Evolutionary conservation across 2,888 invertebrate genomes (phyloP).

Genomic region (Drosophila percnosoma): DNA sequence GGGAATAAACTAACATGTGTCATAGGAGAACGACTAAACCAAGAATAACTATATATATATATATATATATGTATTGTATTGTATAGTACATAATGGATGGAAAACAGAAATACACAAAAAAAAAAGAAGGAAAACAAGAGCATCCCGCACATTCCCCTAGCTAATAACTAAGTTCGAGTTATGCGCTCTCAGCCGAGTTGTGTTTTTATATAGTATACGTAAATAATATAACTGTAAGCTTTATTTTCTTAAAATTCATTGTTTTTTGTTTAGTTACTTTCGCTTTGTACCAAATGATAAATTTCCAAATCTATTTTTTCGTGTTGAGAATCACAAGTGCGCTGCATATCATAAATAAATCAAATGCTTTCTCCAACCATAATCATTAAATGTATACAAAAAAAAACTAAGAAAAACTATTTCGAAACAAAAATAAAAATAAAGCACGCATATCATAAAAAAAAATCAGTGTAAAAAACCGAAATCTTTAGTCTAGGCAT

Average conservation of each 20-base stretch:
- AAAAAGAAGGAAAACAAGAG: neutral
- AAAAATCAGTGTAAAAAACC: slow-evolving; percentile 67
- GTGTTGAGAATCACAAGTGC: slow-evolving; percentile 23
- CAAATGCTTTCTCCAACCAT: slow-evolving; percentile 65
- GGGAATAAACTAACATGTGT: slow-evolving; percentile 52
- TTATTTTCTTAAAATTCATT: slow-evolving; percentile 12
- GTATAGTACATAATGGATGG: slow-evolving; percentile 3
- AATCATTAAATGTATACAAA: slow-evolving; percentile 60
- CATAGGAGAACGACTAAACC: slow-evolving; percentile 53
- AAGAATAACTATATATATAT: slow-evolving; percentile 7
- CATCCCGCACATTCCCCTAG: slow-evolving; percentile 39
- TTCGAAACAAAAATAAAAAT: slow-evolving; percentile 28
- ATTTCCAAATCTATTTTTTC: neutral
- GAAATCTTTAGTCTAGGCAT: slow-evolving; percentile 42
- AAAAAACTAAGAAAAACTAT: neutral
- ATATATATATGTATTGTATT: slow-evolving; percentile 13
- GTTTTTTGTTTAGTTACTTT: slow-evolving; percentile 8
- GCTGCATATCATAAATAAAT: slow-evolving; percentile 60
- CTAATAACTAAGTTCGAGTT: slow-evolving; percentile 27
- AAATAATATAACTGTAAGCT: neutral
- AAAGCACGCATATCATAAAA: slow-evolving; percentile 76
- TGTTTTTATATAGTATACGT: slow-evolving; percentile 17
- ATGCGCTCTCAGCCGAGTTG: slow-evolving; percentile 31
- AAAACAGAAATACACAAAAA: neutral
- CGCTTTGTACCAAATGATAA: slow-evolving; percentile 40